These are phyloP conservation scores for Bursaphelenchus mucronatus DNA, from an alignment of 1,140 invertebrate genomes.

Conservation along the genomic window DNA sequence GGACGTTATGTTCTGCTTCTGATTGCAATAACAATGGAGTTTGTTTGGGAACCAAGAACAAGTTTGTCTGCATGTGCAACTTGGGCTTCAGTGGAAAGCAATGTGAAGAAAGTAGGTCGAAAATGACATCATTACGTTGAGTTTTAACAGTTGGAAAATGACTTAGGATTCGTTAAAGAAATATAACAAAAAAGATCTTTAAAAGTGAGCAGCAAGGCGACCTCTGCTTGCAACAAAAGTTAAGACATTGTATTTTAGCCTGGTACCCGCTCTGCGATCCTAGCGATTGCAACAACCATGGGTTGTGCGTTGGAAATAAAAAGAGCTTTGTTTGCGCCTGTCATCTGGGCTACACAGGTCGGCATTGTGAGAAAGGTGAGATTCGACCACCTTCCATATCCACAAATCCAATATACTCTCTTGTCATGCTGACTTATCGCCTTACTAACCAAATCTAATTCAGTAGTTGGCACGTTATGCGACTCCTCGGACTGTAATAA, in stretches of 20 bases:
- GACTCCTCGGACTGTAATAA: constrained; percentile 14
- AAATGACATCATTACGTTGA: too few relatives aligned
- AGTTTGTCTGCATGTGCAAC: constrained; percentile 13
- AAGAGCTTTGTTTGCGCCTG: constrained; percentile 15
- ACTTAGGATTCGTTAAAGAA: too few relatives aligned
- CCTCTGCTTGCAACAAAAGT: neutral
- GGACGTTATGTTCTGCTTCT: constrained; percentile 11
- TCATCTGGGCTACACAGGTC: constrained; percentile 18
- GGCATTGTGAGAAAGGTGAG: constrained; percentile 21
- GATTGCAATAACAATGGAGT: constrained; percentile 20
- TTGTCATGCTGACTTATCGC: neutral
- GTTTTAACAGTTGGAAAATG: too few relatives aligned
- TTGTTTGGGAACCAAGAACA: constrained; percentile 18
- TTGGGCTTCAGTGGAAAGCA: constrained; percentile 18
- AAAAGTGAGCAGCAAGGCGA: neutral
- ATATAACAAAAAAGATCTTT: neutral
- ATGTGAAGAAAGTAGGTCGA: constrained; percentile 19
- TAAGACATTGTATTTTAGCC: neutral
- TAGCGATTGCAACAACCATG: constrained; percentile 17
- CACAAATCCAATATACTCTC: neutral
- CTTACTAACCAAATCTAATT: neutral
- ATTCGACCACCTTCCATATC: neutral
- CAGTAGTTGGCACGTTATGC: constrained; percentile 21
- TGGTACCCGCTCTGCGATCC: constrained; percentile 10
- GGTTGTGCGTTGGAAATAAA: constrained; percentile 18